Percentiles rank a stretch among this genome's conserved stretches.
phyloP scores from a whole-genome alignment of 1,140 invertebrate species.

The Hirudo medicinalis region DNA sequence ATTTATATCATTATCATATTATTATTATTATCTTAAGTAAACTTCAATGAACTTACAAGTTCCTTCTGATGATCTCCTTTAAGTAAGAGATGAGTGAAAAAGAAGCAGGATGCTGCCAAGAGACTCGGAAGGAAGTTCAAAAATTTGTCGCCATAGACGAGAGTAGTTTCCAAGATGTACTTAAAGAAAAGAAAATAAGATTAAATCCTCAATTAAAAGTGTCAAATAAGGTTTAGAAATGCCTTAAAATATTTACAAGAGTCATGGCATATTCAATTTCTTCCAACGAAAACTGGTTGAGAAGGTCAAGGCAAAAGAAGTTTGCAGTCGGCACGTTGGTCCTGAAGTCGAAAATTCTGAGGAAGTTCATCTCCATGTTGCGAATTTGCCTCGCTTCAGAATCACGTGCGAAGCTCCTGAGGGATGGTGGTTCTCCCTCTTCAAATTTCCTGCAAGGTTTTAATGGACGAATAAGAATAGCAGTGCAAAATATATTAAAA shows the following conservation, averaged over 20 bases:
- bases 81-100: neutral
- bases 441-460: slow-evolving; percentile 38
- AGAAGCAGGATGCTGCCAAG: slow-evolving; percentile 53
- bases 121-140: slow-evolving; percentile 68
- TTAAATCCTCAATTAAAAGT: no score
- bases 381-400: slow-evolving; percentile 47
- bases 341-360: slow-evolving; percentile 77
- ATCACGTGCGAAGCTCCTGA: slow-evolving; percentile 42
- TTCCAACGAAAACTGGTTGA: slow-evolving; percentile 29
- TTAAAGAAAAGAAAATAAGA: neutral
- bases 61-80: no score
- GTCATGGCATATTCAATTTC: slow-evolving; percentile 16
- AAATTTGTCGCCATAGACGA: slow-evolving; percentile 40
- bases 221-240: no score
- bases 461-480: no score
- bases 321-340: slow-evolving; percentile 68
- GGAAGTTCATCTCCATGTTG: slow-evolving; percentile 78
- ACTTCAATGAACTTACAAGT: no score
- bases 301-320: slow-evolving; percentile 54
- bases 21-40: no score
- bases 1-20: no score
- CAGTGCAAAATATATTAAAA: no score
- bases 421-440: slow-evolving; percentile 43
- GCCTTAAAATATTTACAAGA: no score
- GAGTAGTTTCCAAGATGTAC: slow-evolving; percentile 6